Conservation (phyloP, 2,888 invertebrate genomes). For the Lottia gigantea region DNA sequence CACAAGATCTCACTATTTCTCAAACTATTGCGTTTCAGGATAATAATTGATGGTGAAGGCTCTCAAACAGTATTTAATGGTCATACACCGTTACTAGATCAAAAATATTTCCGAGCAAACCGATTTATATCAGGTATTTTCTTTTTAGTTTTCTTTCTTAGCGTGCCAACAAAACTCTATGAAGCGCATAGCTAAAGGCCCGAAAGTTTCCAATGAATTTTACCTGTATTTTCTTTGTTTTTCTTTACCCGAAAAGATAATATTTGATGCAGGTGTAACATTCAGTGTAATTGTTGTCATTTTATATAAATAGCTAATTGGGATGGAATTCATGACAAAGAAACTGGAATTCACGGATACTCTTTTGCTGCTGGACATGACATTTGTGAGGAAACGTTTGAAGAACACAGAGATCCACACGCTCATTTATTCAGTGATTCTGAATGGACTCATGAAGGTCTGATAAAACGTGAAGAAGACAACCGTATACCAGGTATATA, state of each 20-base stretch:
- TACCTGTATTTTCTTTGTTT: too few species aligned
- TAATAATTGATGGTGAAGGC: conserved; percentile 15
- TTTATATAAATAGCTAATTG: conserved; percentile 42
- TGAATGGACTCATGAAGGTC: conserved; percentile 47
- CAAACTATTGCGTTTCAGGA: too few species aligned
- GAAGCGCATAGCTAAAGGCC: too few species aligned
- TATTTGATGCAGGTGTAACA: too few species aligned
- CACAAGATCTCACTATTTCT: too few species aligned
- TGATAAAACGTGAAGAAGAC: conserved; percentile 22
- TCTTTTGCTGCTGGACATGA: conserved; percentile 39
- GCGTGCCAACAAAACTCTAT: too few species aligned
- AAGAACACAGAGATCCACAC: conserved; percentile 50
- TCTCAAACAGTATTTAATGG: conserved; percentile 17
- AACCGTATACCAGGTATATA: conserved; percentile 24
- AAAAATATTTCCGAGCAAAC: conserved; percentile 34
- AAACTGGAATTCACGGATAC: conserved; percentile 47
- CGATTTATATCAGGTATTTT: conserved; percentile 26
- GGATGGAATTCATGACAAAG: conserved; percentile 54
- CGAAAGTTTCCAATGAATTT: too few species aligned
- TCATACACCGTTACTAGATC: background rate
- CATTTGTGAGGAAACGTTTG: conserved; percentile 40
- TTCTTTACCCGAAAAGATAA: too few species aligned
- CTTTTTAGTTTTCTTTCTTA: too few species aligned
- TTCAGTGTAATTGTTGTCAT: too few species aligned
- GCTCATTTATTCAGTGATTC: conserved; percentile 40